Percentiles rank a stretch among this genome's conserved stretches.
Conservation (phyloP, 2,113 vertebrate genomes). For the Orthochromis indermauri region DNA sequence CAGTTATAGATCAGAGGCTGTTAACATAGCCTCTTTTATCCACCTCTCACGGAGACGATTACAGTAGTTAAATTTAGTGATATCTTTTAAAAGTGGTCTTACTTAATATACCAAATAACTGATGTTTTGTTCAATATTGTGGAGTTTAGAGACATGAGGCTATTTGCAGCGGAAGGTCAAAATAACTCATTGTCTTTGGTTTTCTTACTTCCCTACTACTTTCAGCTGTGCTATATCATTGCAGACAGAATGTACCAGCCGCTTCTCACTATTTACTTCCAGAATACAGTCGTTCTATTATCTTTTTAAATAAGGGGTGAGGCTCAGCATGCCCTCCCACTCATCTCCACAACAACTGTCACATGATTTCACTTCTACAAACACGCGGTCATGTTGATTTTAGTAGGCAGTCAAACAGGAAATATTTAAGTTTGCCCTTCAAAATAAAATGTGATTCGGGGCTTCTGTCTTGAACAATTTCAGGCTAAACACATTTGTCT, state of each 20-base stretch:
- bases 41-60: not conserved
- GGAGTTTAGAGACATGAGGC: not conserved
- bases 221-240: not conserved
- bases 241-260: not conserved
- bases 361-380: constrained; percentile 25
- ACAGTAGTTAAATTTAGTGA: not conserved
- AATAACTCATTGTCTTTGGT: not conserved
- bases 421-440: not conserved
- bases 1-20: not conserved
- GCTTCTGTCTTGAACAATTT: not conserved
- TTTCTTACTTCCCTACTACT: not conserved
- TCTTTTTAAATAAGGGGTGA: not conserved
- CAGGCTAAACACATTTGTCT: not conserved
- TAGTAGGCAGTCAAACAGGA: not conserved
- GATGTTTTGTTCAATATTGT: not conserved
- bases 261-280: not conserved
- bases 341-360: constrained; percentile 22
- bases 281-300: not conserved
- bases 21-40: not conserved
- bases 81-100: not conserved
- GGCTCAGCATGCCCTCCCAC: not conserved
- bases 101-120: not conserved
- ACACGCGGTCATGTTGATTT: not conserved
- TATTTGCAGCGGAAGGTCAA: not conserved
- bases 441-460: not conserved